phyloP scores from a whole-genome alignment of 1,140 invertebrate species.

The Radopholus similis region DNA sequence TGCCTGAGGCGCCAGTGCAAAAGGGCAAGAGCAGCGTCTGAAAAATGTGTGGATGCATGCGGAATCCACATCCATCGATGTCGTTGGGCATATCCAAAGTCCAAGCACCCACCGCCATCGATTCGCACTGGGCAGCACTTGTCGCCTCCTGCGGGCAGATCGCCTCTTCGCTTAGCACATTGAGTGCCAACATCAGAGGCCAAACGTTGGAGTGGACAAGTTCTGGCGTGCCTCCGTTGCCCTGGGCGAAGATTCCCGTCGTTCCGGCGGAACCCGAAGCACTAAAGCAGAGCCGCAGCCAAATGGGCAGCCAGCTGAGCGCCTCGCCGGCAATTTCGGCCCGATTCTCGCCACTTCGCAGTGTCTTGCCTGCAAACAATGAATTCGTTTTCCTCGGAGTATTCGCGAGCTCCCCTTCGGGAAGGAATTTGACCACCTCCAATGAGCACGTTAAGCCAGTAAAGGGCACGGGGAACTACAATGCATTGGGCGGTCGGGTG shows the following conservation, averaged over 20 bases:
- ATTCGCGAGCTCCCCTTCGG: not conserved
- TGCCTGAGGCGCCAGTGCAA: not conserved
- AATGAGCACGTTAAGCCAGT: slow-evolving; percentile 46
- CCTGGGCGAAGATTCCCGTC: too few species aligned
- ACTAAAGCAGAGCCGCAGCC: slow-evolving; percentile 28
- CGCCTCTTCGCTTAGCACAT: too few species aligned
- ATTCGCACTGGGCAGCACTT: too few species aligned
- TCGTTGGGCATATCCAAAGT: too few species aligned
- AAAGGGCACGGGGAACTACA: slow-evolving; percentile 30
- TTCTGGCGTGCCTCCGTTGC: not conserved
- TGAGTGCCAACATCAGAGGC: too few species aligned
- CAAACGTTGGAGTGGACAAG: too few species aligned
- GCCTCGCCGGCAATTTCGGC: slow-evolving; percentile 43
- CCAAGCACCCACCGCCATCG: too few species aligned
- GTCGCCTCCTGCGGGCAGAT: too few species aligned
- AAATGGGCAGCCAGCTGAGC: slow-evolving; percentile 29
- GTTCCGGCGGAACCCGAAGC: too few species aligned
- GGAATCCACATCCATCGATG: too few species aligned
- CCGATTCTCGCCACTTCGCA: slow-evolving; percentile 32
- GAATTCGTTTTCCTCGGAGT: slow-evolving; percentile 3
- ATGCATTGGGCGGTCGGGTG: not conserved
- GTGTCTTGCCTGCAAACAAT: slow-evolving; percentile 33
- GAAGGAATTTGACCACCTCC: slow-evolving; percentile 29
- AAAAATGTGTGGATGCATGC: too few species aligned
- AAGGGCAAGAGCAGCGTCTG: not conserved